Evolutionary conservation across 2,113 vertebrate species (phyloP), one percentile per base, ranked within the genome.

Genomic region (Cricetomys ansorgei): DNA sequence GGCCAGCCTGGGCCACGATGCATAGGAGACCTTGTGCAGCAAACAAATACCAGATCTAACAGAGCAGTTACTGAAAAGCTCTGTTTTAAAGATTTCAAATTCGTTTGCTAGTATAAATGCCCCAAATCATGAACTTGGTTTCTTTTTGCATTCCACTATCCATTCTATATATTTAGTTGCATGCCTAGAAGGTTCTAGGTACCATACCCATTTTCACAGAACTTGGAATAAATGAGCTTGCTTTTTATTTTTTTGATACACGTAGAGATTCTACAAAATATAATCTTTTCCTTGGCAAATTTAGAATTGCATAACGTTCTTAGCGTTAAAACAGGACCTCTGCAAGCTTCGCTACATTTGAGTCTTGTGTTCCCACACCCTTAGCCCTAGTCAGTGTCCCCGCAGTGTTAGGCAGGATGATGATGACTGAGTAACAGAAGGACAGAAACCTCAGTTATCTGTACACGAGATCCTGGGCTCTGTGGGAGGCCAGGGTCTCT

Each of bases 241-340:
- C 17, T 53, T 79, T 88, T 84, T 79, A 72, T 53, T 89, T 53
- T 89, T 94, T 64, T 29, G 37, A n/a, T 73, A 25, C 59, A 8
- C 25, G 64, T 72, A 88, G 70, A 84, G 62, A 88, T 29, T 64
- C 50, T 89, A 86, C 50, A 67, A 69, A 89, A 86, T 50, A 55
- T 31, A 64, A 27, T 67, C 40, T 75, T 16, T 62, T 37, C 29
- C 3, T 10, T 40, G 23, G 65, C 72, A 92, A 53, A 95, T 79
- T 93, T 65, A 50, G 48, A 62, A 23, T 64, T 90, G n/a, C 37
- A 72, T n/a, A 55, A 95, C 29, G 88, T 88, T 92, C 67, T 95
- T 88, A 12, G 62, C 70, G n/a, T 15, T 67, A 76, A 77, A 85
- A 43, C 29, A 43, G 43, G 21, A n/a, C 21, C 13, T 85, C 13